A percentile compares a stretch with the other conserved stretches of the same genome.
phyloP scores from a whole-genome alignment of 1,140 invertebrate species.

The Ostrea edulis region DNA sequence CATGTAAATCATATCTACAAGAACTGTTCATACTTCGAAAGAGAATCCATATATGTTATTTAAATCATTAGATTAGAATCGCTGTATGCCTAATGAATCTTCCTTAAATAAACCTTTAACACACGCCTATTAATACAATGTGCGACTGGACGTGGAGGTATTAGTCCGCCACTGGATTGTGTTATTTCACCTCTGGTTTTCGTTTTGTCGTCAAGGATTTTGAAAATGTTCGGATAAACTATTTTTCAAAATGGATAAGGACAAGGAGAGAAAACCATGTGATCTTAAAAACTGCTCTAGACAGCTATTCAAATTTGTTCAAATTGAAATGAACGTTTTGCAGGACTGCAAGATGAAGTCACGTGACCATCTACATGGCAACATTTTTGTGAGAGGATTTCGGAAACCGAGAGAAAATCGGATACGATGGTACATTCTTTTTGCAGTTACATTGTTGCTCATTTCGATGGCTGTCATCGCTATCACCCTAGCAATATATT shows the following conservation, averaged over 20 bases:
- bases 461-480: background rate
- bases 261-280: background rate
- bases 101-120: slow-evolving; percentile 9
- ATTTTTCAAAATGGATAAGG: background rate
- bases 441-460: background rate
- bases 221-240: background rate
- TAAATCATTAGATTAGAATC: slow-evolving; percentile 11
- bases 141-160: background rate
- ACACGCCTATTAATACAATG: background rate
- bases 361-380: background rate
- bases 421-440: slow-evolving; percentile 1
- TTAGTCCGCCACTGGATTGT: background rate
- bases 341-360: slow-evolving; percentile 24
- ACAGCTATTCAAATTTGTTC: slow-evolving; percentile 18
- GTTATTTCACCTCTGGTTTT: background rate
- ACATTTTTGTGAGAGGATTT: slow-evolving; percentile 8
- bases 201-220: background rate
- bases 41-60: slow-evolving; percentile 29
- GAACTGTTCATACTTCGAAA: slow-evolving; percentile 17
- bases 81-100: background rate
- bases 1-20: slow-evolving; percentile 5
- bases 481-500: slow-evolving; percentile 13
- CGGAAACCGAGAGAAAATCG: slow-evolving; percentile 15
- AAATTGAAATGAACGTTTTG: slow-evolving; percentile 33
- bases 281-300: background rate